Percentiles rank a stretch among this genome's conserved stretches.
Evolutionary conservation across 2,113 vertebrate species (phyloP).

Genomic region (Oncorhynchus clarkii): DNA sequence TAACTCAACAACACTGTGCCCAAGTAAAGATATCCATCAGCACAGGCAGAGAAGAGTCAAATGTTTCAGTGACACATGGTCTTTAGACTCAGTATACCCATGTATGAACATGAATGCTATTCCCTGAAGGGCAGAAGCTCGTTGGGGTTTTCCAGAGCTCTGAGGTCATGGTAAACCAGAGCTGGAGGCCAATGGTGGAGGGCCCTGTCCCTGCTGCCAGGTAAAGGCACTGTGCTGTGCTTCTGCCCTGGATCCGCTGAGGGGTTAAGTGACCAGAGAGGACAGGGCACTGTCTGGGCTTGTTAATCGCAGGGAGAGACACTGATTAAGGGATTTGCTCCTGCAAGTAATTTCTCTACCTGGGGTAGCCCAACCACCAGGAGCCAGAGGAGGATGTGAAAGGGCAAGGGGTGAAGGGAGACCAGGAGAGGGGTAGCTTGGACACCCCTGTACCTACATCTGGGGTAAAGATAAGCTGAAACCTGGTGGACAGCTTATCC

Average conservation of each 20-base stretch:
- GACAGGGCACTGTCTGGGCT: no score
- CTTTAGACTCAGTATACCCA: no score
- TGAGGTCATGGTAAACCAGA: not conserved
- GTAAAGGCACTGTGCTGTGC: no score
- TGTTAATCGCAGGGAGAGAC: no score
- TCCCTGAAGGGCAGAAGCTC: not conserved
- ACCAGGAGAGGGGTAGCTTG: no score
- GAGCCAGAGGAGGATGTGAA: not conserved
- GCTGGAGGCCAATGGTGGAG: no score
- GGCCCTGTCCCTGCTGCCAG: no score
- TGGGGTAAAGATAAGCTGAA: not conserved
- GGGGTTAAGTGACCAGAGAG: no score
- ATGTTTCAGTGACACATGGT: not conserved
- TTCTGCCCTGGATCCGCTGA: not conserved
- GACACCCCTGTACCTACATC: not conserved
- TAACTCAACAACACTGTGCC: not conserved
- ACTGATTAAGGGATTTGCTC: no score
- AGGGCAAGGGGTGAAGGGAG: no score
- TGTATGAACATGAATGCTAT: not conserved
- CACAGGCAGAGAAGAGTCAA: not conserved
- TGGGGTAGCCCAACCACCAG: no score
- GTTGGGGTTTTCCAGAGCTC: not conserved
- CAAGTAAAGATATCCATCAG: not conserved
- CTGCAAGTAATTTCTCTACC: no score
- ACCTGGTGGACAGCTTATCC: not conserved